A percentile compares a stretch with the other conserved stretches of the same genome.
Evolutionary conservation across 1,140 invertebrate species (phyloP).

Genomic region (Eumaeus atala): DNA sequence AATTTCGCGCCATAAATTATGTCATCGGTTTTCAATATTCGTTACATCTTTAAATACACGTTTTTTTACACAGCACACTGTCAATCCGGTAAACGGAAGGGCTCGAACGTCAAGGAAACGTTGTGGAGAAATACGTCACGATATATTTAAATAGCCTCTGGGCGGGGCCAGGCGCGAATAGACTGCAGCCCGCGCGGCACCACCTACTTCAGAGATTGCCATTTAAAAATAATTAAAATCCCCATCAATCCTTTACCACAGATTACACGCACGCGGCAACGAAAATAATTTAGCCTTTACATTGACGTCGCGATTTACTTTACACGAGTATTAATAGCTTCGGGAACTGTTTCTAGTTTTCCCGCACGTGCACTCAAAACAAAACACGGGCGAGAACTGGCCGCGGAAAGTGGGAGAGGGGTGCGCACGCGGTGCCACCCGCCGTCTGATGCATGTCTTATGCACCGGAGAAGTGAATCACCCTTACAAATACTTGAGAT

Average conservation of each 20-base stretch:
- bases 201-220: constrained; percentile 35
- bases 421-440: constrained; percentile 29
- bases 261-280: constrained; percentile 4
- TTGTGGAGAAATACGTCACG: constrained; percentile 48
- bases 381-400: constrained; percentile 31
- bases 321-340: constrained; percentile 1
- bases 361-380: constrained; percentile 33
- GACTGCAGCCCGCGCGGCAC: constrained; percentile 50
- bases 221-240: constrained; percentile 34
- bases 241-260: constrained; percentile 11
- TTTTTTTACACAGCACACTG: constrained; percentile 1
- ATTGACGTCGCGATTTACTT: constrained; percentile 7
- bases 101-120: constrained; percentile 52
- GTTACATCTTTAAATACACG: too few relatives aligned
- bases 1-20: constrained; percentile 8
- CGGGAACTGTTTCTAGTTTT: constrained; percentile 3
- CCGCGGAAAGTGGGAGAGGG: constrained; percentile 17
- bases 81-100: constrained; percentile 35
- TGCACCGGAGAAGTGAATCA: constrained; percentile 1
- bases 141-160: constrained; percentile 58
- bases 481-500: neutral
- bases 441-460: constrained; percentile 1
- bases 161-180: constrained; percentile 42
- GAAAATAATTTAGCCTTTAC: constrained; percentile 14
- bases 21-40: too few relatives aligned